Base-by-base conservation (phyloP, 2,888 invertebrate species). In the Pristionchus maxplancki region DNA sequence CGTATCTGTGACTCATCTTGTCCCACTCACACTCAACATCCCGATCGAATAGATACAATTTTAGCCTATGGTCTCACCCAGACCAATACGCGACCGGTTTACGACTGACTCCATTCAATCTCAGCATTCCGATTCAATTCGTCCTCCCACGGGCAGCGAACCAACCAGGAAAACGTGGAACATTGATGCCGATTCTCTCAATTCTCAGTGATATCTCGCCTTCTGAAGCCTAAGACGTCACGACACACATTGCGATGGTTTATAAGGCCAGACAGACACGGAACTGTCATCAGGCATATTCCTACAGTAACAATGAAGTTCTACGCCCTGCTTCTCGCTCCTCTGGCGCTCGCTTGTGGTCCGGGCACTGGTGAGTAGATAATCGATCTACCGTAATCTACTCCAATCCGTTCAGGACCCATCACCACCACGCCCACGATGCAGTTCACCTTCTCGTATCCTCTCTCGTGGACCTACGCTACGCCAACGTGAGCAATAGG, bases 371-470 rank as follows among this genome's bases (percentile, higher is more conserved):
- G 40, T 74, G 71, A 74, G 40, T 74, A 40, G 5, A 24, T 74
- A 40, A 15, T 15, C 9, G 71, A 74, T 64, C 37, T 74, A 40
- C 71, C 34, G 71, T 74, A 74, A 31, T 15, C 40, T 20, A 9
- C 8, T 17, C n/a, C 24, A 3, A 5, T 74, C 40, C 37, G 8
- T 74, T 15, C 71, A 74, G 71, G 71, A 74, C 37, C 71, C 40
- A 74, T 74, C 71, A 40, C 40, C 24, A 40, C 71, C 4, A 78
- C 40, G 24, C 78, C 78, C 17, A 78, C 78, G 48, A 50, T 81
- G 48, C 15, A 15, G 15, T 81, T 81, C 81, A 40, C n/a, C 31
- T 81, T 31, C 50, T 81, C 81, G 28, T 40, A 24, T n/a, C 81
- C 81, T 28, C n/a, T 81, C 2, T 9, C 81, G 20, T 81, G 81